A percentile compares a stretch with the other conserved stretches of the same genome.
Evolutionary conservation across 2,797 vertebrate species (phyloP).

Genomic region (Acipenser transmontanus): DNA sequence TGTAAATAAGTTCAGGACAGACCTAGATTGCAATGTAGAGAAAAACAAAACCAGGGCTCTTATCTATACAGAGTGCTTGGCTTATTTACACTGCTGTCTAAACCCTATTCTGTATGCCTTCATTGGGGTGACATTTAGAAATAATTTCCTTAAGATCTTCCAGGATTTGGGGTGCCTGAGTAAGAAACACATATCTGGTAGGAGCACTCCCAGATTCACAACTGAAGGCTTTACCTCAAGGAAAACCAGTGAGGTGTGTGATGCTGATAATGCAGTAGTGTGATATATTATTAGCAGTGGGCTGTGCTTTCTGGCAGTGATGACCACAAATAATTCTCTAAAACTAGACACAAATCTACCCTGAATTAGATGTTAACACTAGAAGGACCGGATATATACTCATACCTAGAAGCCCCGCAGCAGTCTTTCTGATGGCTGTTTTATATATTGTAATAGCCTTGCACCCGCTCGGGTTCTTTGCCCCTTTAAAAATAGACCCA

Average conservation of each 20-base stretch:
- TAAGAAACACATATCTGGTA: constrained; percentile 47
- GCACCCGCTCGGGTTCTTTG: too few species aligned
- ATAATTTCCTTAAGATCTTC: constrained; percentile 71
- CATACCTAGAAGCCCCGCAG: too few species aligned
- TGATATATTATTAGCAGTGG: too few species aligned
- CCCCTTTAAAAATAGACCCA: too few species aligned
- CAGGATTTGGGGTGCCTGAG: constrained; percentile 66
- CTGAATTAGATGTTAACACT: too few species aligned
- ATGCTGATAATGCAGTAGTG: constrained; percentile 46
- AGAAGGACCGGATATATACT: too few species aligned
- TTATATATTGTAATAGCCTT: too few species aligned
- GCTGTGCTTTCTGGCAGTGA: too few species aligned
- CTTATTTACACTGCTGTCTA: constrained; percentile 85
- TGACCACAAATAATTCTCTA: too few species aligned
- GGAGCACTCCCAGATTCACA: constrained; percentile 50
- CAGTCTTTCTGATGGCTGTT: too few species aligned
- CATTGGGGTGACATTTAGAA: constrained; percentile 82
- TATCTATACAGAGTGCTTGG: constrained; percentile 55
- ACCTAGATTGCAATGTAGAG: constrained; percentile 31
- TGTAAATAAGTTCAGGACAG: constrained; percentile 24
- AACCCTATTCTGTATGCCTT: constrained; percentile 91
- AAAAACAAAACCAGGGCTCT: constrained; percentile 29
- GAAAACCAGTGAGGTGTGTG: constrained; percentile 57
- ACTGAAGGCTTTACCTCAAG: constrained; percentile 61
- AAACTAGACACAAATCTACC: too few species aligned